phyloP scores from a whole-genome alignment of 2,113 vertebrate genomes.

The Athene cunicularia region DNA sequence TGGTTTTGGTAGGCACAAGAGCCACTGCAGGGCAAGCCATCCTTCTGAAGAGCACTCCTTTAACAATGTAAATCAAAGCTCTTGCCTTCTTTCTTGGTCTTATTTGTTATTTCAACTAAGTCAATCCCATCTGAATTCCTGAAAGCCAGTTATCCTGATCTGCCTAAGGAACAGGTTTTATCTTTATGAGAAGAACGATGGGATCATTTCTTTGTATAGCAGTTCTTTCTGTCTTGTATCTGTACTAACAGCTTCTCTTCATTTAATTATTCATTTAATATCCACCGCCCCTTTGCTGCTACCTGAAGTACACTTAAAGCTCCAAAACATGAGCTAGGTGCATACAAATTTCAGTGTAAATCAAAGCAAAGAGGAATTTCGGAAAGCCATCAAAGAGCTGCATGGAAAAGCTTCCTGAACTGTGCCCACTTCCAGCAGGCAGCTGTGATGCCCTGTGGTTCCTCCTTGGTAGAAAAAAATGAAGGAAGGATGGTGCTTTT shows the following conservation, averaged over 20 bases:
- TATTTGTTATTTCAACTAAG: not conserved
- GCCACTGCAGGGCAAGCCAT: not conserved
- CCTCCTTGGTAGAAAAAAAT: not conserved
- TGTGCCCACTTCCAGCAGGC: not conserved
- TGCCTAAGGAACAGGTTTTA: not conserved
- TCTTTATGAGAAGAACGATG: not conserved
- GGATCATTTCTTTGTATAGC: not conserved
- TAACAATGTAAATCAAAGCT: not conserved
- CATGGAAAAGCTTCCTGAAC: not conserved
- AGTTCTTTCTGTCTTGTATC: not conserved
- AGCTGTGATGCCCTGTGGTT: not conserved
- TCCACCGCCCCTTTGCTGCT: not conserved
- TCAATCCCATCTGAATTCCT: not conserved
- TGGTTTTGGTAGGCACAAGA: accelerated
- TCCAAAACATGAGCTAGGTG: not conserved
- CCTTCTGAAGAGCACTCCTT: not conserved
- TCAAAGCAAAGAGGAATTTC: not conserved
- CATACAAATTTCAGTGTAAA: not conserved
- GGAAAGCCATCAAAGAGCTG: not conserved
- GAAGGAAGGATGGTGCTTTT: not conserved
- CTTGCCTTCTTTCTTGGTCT: not conserved
- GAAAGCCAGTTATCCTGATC: not conserved
- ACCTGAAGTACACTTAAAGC: not conserved
- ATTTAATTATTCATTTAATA: conserved; percentile 27
- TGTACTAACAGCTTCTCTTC: not conserved